These are phyloP conservation scores for Cyprinodon variegatus DNA, from an alignment of 2,113 vertebrate species.

Conservation along the genomic window DNA sequence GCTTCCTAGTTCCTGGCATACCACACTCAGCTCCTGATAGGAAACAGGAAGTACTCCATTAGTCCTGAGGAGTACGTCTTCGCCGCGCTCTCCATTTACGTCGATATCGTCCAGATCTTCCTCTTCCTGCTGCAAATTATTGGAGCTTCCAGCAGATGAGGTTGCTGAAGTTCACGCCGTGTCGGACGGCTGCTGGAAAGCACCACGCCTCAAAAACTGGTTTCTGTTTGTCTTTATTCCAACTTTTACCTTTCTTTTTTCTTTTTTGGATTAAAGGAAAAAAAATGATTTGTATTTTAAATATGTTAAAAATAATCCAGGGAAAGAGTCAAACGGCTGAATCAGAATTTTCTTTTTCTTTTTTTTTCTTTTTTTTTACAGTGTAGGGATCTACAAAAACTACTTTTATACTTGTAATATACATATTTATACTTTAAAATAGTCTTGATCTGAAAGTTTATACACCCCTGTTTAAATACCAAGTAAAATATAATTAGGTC, in stretches of 20 bases:
- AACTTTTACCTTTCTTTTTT: constrained; percentile 13
- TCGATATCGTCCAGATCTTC: constrained; percentile 94
- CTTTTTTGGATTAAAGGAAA: constrained; percentile 11
- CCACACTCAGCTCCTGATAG: constrained; percentile 94
- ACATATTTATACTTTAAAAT: not conserved
- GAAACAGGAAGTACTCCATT: constrained; percentile 92
- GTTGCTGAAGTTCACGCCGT: not conserved
- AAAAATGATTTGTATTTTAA: not conserved
- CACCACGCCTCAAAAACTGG: not conserved
- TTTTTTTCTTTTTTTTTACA: too few relatives aligned
- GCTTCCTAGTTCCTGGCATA: constrained; percentile 91
- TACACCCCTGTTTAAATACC: not conserved
- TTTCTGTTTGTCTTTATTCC: constrained; percentile 6
- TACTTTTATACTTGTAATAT: not conserved
- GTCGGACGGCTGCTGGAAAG: not conserved
- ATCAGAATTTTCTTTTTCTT: not conserved
- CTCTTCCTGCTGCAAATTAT: constrained; percentile 90
- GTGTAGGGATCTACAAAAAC: not conserved
- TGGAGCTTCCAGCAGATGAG: constrained; percentile 74
- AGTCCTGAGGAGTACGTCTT: constrained; percentile 92
- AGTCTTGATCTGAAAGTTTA: not conserved
- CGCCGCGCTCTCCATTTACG: constrained; percentile 91
- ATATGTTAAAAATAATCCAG: constrained; percentile 7
- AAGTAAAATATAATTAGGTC: too few relatives aligned
- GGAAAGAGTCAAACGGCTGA: constrained; percentile 37